Evolutionary conservation across 1,140 invertebrate species (phyloP), one percentile per base, ranked within the genome.

Genomic region (Pogonus chalceus): DNA sequence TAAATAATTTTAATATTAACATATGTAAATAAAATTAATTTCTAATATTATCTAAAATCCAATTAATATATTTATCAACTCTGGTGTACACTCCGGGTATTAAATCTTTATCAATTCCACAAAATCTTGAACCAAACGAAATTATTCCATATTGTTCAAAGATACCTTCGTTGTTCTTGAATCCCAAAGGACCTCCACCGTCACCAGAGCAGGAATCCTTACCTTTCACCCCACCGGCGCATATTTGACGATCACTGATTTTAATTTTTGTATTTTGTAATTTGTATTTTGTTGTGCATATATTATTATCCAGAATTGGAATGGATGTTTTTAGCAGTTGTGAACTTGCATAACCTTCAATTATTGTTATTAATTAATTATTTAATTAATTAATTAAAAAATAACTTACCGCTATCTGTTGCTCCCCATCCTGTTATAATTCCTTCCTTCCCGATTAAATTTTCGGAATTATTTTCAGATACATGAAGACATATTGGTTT

Each of bases 181-280:
- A 4, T 14, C 26, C 26, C 26, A 31, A 31, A 31, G 26, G 26
- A 14, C 26, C 26, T 4, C 65, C 67, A n/a, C 66, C 65, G 52
- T 71, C 70, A 54, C 76, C 79, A 61, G 76, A 79, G 63, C 80
- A 83, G 0, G 79, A 77, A 58, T 83, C 81, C 56, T 72, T 68
- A 12, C 73, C 78, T 35, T 66, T 59, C 57, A 77, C 73, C 0
- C 83, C 84, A 0, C 82, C 83, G 0, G 85, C 85, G 61, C 85
- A 88, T 53, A 85, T 74, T 7, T 31, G 26, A 7, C 4, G 4
- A 4, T 14, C 4, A 4, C 26, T 7, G 14, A 31, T 31, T 7
- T 31, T 4, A 7, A 31, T 14, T 4, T 31, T 31, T 31, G 26
- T 31, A 7, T 31, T 31, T 31, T 7, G 4, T 7, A 14, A 4